Conservation (phyloP, 2,797 vertebrate species). For the Petrocephalus schoutedeni region DNA sequence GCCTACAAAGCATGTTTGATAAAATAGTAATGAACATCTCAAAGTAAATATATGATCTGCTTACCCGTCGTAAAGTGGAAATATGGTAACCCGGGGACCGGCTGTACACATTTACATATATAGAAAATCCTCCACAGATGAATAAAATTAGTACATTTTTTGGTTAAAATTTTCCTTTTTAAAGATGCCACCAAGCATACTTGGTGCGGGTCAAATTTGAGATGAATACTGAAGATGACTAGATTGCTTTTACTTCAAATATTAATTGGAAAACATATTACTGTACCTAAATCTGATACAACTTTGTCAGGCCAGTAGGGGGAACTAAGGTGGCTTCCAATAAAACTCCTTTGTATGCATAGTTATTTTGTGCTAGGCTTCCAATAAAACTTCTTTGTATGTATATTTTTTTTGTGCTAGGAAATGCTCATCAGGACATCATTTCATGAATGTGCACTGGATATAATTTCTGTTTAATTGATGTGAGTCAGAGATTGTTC, state of each 20-base stretch:
- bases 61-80: no score
- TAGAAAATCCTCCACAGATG: not conserved
- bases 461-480: not conserved
- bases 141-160: no score
- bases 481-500: not conserved
- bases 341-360: not conserved
- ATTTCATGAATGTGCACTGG: not conserved
- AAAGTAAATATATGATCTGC: no score
- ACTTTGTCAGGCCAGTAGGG: not conserved
- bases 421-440: not conserved
- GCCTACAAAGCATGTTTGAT: no score
- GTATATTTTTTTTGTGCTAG: not conserved
- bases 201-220: not conserved
- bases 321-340: not conserved
- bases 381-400: not conserved
- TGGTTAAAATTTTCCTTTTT: not conserved
- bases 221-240: not conserved
- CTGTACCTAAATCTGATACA: not conserved
- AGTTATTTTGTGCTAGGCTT: not conserved
- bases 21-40: no score
- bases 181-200: not conserved
- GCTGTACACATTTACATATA: not conserved
- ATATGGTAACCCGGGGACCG: no score
- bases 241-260: not conserved
- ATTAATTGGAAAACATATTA: not conserved